Evolutionary conservation across 2,888 invertebrate species (phyloP), one percentile per base, ranked within the genome.

Genomic region (Dichetophora obliterata): DNA sequence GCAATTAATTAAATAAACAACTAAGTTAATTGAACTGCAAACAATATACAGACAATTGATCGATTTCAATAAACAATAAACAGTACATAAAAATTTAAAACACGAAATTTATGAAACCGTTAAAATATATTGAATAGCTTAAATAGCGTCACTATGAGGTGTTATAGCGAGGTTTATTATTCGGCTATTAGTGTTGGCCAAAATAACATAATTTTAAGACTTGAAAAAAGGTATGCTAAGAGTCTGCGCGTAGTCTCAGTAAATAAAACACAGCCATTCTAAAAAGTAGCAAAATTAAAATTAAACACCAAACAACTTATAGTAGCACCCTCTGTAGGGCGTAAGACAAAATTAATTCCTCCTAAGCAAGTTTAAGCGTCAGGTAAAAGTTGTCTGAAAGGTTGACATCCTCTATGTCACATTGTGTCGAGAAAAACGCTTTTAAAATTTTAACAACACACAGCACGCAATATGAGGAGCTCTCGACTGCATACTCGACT

Each of bases 311-410:
- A 75, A 24, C n/a, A 24, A 11, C 27, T 22, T 57, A 57, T 22
- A 43, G 14, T 19, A n/a, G 37, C 74, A 37, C 34, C 74, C 83
- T 82, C 82, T 80, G 81, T 83, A 85, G 86, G 84, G 86, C 84
- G 85, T 81, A 80, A 79, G 79, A 76, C 80, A 84, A 84, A 86
- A 85, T 85, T 86, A 85, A 85, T 86, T 86, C 84, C 82, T 86
- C 75, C 82, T 81, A 86, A 86, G 83, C 85, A 86, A 86, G 84
- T 85, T 84, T 83, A 14, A 82, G 83, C 82, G 81, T 81, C 83
- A 85, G 86, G 82, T 84, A 81, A 75, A 61, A 63, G 31, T 31
- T 31, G 4, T 31, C 9, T 34, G n/a, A 63, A n/a, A 31, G 43
- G 43, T 14, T 43, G 2, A 11, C 43, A 11, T 11, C 43, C 43